Percentiles rank a stretch among this genome's conserved stretches.
Evolutionary conservation across 2,797 vertebrate species (phyloP).

Genomic region (Etheostoma nigrum): DNA sequence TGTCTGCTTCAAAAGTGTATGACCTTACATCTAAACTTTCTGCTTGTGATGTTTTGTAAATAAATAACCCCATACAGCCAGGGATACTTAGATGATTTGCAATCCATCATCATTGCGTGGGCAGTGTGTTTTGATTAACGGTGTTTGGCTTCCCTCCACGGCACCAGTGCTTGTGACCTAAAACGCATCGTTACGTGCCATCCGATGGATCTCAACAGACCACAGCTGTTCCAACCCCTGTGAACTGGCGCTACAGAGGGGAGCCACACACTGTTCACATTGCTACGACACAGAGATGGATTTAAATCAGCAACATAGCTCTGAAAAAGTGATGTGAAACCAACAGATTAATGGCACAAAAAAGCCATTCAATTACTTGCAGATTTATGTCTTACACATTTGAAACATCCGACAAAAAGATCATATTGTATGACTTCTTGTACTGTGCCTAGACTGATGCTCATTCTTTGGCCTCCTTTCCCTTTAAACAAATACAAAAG

Average conservation of each 20-base stretch:
- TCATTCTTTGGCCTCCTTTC: slow-evolving; percentile 79
- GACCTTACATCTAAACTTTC: background rate
- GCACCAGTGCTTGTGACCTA: too few species aligned
- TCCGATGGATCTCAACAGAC: too few species aligned
- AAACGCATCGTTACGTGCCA: too few species aligned
- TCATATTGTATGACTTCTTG: slow-evolving; percentile 81
- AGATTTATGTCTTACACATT: slow-evolving; percentile 68
- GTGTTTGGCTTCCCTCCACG: too few species aligned
- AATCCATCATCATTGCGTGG: too few species aligned
- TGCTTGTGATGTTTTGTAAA: background rate
- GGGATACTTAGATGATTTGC: too few species aligned
- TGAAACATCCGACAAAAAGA: slow-evolving; percentile 56
- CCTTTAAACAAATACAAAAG: slow-evolving; percentile 66
- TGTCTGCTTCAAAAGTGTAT: background rate
- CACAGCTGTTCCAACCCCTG: too few species aligned
- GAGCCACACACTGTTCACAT: too few species aligned
- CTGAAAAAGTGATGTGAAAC: background rate
- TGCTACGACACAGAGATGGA: too few species aligned
- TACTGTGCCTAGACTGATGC: slow-evolving; percentile 16
- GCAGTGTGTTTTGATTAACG: too few species aligned
- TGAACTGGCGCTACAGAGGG: too few species aligned
- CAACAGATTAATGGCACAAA: slow-evolving; percentile 3
- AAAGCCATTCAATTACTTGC: slow-evolving; percentile 23
- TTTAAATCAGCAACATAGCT: too few species aligned
- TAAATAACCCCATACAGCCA: background rate